These are phyloP conservation scores for Anableps anableps DNA, from an alignment of 2,797 vertebrate species.

Conservation along the genomic window DNA sequence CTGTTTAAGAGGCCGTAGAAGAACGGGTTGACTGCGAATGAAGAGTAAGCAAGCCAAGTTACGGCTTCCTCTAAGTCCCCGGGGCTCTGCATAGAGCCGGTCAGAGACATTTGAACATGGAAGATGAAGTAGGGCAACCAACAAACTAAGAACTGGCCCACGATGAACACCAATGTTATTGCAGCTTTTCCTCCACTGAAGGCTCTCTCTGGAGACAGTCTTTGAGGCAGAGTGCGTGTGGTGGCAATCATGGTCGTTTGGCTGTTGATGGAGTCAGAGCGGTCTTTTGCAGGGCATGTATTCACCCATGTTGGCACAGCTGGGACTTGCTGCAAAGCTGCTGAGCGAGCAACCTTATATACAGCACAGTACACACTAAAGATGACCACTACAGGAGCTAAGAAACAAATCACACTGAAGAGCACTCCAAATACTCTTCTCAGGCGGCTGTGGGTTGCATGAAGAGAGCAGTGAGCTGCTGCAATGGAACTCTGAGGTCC, in stretches of 20 bases:
- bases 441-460: conserved; percentile 89
- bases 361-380: conserved; percentile 89
- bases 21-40: conserved; percentile 92
- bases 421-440: conserved; percentile 87
- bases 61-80: conserved; percentile 85
- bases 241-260: conserved; percentile 88
- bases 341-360: conserved; percentile 91
- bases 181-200: conserved; percentile 90
- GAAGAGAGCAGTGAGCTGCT: conserved; percentile 87
- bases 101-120: conserved; percentile 86
- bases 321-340: conserved; percentile 83
- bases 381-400: conserved; percentile 88
- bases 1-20: conserved; percentile 92
- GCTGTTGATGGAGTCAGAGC: conserved; percentile 89
- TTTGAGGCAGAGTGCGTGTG: conserved; percentile 77
- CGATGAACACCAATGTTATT: conserved; percentile 89
- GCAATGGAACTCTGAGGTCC: conserved; percentile 88
- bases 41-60: conserved; percentile 94
- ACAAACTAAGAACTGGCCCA: conserved; percentile 93
- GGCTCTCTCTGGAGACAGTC: conserved; percentile 82
- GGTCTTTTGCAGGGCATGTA: conserved; percentile 72
- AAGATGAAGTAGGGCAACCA: conserved; percentile 94
- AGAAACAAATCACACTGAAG: conserved; percentile 89
- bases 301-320: conserved; percentile 75
- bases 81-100: conserved; percentile 63